A percentile compares a stretch with the other conserved stretches of the same genome.
Evolutionary conservation across 2,797 vertebrate genomes (phyloP).

Genomic region (Corythornis leucogaster): DNA sequence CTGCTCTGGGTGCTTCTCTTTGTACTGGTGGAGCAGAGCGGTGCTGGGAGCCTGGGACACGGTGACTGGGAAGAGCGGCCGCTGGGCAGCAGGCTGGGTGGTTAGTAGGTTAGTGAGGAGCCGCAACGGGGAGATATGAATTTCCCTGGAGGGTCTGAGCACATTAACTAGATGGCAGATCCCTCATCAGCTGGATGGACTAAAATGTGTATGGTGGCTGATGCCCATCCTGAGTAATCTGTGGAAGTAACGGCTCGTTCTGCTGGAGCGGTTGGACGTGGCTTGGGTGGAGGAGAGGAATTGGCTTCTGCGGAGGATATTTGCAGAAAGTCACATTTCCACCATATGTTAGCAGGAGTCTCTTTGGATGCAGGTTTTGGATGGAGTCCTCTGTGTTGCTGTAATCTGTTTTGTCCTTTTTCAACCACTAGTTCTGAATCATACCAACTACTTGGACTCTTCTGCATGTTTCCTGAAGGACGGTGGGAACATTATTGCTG

Average conservation of each 20-base stretch:
- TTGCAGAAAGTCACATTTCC: constrained; percentile 77
- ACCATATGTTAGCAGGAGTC: constrained; percentile 77
- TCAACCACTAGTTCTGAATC: constrained; percentile 67
- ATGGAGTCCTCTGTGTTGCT: constrained; percentile 69
- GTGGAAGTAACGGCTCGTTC: constrained; percentile 70
- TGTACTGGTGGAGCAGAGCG: neutral
- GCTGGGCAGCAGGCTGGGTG: neutral
- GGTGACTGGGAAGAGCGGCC: neutral
- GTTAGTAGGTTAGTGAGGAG: neutral
- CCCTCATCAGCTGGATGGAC: constrained; percentile 73
- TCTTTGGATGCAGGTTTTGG: constrained; percentile 75
- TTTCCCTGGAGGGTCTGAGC: constrained; percentile 55
- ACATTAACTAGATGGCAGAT: constrained; percentile 54
- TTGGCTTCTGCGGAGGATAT: constrained; percentile 73
- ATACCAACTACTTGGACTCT: constrained; percentile 59
- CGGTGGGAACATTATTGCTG: constrained; percentile 52
- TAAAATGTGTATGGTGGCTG: constrained; percentile 71
- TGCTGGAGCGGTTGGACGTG: constrained; percentile 60
- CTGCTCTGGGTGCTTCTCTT: constrained; percentile 42
- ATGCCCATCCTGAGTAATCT: constrained; percentile 72
- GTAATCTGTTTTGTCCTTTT: constrained; percentile 72
- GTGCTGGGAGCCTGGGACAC: neutral
- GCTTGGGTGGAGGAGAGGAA: constrained; percentile 73
- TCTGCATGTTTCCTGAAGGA: constrained; percentile 44
- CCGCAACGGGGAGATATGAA: constrained; percentile 63